Conservation (phyloP, 2,113 vertebrate species). For the Seriola quinqueradiata region DNA sequence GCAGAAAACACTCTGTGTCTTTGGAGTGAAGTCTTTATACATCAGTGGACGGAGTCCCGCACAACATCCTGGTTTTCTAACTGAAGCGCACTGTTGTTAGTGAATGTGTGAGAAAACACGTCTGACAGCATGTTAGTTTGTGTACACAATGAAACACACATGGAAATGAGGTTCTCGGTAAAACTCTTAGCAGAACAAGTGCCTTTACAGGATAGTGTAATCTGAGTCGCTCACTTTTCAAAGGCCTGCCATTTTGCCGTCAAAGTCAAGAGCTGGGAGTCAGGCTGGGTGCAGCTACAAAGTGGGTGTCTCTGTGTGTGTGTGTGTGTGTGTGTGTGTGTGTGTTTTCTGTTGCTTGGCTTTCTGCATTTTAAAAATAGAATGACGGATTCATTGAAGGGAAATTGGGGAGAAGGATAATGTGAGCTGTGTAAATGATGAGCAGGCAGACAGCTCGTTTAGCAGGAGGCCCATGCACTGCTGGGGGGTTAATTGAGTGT, state of each 20-base stretch:
- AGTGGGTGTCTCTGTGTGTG: background rate
- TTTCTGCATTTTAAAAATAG: constrained; percentile 44
- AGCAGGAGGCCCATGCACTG: constrained; percentile 6
- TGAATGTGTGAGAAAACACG: constrained; percentile 11
- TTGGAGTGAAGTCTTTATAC: constrained; percentile 26
- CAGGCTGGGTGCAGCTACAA: constrained; percentile 9
- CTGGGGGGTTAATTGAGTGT: constrained; percentile 65
- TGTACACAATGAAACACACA: background rate
- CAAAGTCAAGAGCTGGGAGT: constrained; percentile 42
- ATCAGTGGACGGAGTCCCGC: constrained; percentile 23
- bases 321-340: background rate
- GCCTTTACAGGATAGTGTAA: constrained; percentile 48
- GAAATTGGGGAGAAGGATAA: constrained; percentile 46
- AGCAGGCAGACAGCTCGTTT: constrained; percentile 37
- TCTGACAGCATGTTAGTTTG: background rate
- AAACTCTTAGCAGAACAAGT: constrained; percentile 35
- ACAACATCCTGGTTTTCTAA: background rate
- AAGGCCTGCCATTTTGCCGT: constrained; percentile 50
- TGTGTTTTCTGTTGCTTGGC: constrained; percentile 17
- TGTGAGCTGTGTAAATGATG: constrained; percentile 53
- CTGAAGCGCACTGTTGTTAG: background rate
- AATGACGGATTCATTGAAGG: constrained; percentile 42
- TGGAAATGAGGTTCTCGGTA: constrained; percentile 17
- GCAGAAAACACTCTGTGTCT: constrained; percentile 1
- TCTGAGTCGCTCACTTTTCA: constrained; percentile 46